A percentile compares a stretch with the other conserved stretches of the same genome.
phyloP scores from a whole-genome alignment of 2,888 invertebrate species.

The Yponomeuta sedellus region DNA sequence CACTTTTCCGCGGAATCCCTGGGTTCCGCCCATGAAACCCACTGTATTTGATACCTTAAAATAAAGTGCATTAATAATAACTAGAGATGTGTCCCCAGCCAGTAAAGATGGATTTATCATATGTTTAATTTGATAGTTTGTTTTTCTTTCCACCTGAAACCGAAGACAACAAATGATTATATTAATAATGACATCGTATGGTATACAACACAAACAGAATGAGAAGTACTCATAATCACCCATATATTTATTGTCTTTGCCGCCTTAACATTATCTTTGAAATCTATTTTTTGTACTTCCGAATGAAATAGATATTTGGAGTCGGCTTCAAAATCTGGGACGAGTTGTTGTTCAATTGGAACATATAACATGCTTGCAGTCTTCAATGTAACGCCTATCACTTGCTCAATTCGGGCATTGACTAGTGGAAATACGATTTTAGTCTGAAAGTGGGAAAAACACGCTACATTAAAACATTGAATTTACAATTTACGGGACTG shows the following conservation, averaged over 20 bases:
- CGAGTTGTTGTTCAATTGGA: slow-evolving; percentile 61
- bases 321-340: slow-evolving; percentile 69
- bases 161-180: too few species aligned
- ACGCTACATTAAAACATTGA: too few species aligned
- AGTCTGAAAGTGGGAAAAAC: slow-evolving; percentile 35
- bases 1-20: too few species aligned
- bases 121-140: slow-evolving; percentile 57
- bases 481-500: too few species aligned
- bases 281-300: slow-evolving; percentile 78
- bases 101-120: slow-evolving; percentile 78
- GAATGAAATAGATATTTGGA: slow-evolving; percentile 77
- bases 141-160: slow-evolving; percentile 56
- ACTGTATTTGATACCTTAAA: slow-evolving; percentile 77
- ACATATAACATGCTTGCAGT: slow-evolving; percentile 84
- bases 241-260: slow-evolving; percentile 83
- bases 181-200: background rate
- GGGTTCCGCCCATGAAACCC: too few species aligned
- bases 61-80: slow-evolving; percentile 90
- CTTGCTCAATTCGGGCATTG: slow-evolving; percentile 32
- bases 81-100: slow-evolving; percentile 71
- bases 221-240: slow-evolving; percentile 51
- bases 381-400: slow-evolving; percentile 72
- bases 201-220: background rate
- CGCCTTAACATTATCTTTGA: slow-evolving; percentile 58
- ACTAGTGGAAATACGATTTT: slow-evolving; percentile 40